Evolutionary conservation across 1,140 invertebrate genomes (phyloP).

Genomic region (Drosophila sp.): DNA sequence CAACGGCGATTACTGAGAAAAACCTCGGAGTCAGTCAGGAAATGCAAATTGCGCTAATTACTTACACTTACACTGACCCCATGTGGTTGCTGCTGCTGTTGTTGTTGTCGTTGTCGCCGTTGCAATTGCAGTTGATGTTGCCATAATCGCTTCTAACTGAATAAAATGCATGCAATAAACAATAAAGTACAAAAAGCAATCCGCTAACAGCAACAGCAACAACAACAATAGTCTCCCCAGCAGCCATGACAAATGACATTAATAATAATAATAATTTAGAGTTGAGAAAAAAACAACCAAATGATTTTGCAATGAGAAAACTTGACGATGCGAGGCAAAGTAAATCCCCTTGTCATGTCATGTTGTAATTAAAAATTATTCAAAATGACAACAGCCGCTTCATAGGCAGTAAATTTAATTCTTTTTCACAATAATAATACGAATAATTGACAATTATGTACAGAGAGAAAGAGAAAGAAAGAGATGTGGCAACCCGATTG

Average conservation of each 20-base stretch:
- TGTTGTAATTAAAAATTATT: slow-evolving; percentile 75
- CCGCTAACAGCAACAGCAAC: slow-evolving; percentile 40
- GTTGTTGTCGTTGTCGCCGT: slow-evolving; percentile 16
- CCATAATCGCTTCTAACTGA: slow-evolving; percentile 74
- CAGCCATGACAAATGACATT: slow-evolving; percentile 69
- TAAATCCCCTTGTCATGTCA: slow-evolving; percentile 80
- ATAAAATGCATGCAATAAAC: slow-evolving; percentile 68
- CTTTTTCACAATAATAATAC: slow-evolving; percentile 4
- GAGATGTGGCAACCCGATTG: too few relatives aligned
- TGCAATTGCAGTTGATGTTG: slow-evolving; percentile 48
- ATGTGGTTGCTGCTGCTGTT: slow-evolving; percentile 31
- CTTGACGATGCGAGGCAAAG: slow-evolving; percentile 52
- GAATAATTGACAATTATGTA: slow-evolving; percentile 4
- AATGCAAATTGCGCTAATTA: slow-evolving; percentile 79
- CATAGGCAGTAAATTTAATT: slow-evolving; percentile 37
- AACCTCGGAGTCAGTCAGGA: slow-evolving; percentile 65
- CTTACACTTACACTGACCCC: slow-evolving; percentile 40
- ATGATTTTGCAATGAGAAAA: slow-evolving; percentile 72
- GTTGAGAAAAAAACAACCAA: slow-evolving; percentile 47
- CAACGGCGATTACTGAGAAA: slow-evolving; percentile 49
- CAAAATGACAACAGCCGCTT: slow-evolving; percentile 46
- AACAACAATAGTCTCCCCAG: slow-evolving; percentile 38
- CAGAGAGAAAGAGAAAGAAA: neutral
- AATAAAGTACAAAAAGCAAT: slow-evolving; percentile 66
- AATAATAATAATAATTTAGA: slow-evolving; percentile 79